phyloP scores from a whole-genome alignment of 2,113 vertebrate genomes.

The Eonycteris spelaea region DNA sequence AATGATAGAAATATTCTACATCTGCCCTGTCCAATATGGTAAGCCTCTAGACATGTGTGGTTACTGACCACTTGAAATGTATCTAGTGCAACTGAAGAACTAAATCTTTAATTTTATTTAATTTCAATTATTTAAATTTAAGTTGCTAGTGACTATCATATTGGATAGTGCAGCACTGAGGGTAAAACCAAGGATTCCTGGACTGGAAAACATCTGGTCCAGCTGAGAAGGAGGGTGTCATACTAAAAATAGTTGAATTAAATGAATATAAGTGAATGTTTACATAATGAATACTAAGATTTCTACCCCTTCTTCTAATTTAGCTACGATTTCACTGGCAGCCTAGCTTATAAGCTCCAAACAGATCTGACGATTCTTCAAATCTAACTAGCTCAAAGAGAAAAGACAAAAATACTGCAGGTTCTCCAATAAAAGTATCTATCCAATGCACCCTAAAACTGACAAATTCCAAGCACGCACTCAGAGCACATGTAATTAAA shows the following conservation, averaged over 20 bases:
- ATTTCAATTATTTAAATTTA: slow-evolving; percentile 22
- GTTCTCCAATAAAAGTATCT: not conserved
- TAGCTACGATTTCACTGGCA: not conserved
- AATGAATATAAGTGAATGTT: not conserved
- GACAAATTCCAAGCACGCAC: not conserved
- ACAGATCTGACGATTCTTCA: not conserved
- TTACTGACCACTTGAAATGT: not conserved
- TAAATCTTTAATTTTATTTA: not conserved
- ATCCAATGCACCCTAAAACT: not conserved
- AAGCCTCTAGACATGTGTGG: not conserved
- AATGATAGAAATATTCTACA: not conserved
- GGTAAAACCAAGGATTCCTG: not conserved
- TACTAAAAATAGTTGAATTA: not conserved
- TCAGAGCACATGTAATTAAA: not conserved
- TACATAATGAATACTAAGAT: not conserved
- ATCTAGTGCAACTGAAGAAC: not conserved
- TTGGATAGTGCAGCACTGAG: not conserved
- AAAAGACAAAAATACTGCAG: not conserved
- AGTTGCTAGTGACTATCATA: not conserved
- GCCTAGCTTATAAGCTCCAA: not conserved
- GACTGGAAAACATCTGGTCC: not conserved
- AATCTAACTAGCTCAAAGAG: not conserved
- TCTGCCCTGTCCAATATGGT: not conserved
- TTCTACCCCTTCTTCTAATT: not conserved
- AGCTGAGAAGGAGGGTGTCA: not conserved